Conservation (phyloP, 1,140 invertebrate species). For the Drosophila biarmipes region DNA sequence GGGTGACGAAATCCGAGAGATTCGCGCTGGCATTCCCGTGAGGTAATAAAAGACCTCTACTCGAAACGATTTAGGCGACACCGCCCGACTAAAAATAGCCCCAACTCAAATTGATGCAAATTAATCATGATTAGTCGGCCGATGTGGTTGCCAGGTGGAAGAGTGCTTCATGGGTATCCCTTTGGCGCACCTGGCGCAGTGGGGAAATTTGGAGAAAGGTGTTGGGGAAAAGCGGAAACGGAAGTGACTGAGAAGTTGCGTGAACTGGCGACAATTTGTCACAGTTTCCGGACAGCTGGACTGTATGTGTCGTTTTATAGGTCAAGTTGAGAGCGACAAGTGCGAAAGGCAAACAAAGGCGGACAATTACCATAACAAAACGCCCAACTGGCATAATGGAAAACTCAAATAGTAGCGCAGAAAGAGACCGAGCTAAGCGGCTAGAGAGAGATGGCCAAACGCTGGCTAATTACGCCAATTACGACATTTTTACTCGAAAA, state of each 20-base stretch:
- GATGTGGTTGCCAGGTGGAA: conserved; percentile 30
- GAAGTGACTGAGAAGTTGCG: conserved; percentile 38
- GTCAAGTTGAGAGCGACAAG: conserved; percentile 63
- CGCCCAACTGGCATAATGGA: conserved; percentile 51
- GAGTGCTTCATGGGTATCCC: conserved; percentile 24
- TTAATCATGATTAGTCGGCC: conserved; percentile 75
- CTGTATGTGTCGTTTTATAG: conserved; percentile 47
- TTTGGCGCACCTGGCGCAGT: conserved; percentile 48
- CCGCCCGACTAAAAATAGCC: conserved; percentile 64
- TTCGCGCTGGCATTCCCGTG: conserved; percentile 18
- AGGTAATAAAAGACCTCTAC: conserved; percentile 26
- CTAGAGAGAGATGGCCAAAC: conserved; percentile 42
- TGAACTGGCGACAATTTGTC: conserved; percentile 51
- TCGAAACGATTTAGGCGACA: conserved; percentile 12
- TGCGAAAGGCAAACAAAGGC: conserved; percentile 33
- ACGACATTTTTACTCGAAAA: conserved; percentile 57
- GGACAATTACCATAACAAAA: conserved; percentile 67
- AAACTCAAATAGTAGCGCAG: conserved; percentile 34
- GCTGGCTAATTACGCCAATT: conserved; percentile 75
- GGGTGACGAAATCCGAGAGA: conserved; percentile 26
- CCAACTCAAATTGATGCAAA: conserved; percentile 73
- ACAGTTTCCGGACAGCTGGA: conserved; percentile 8
- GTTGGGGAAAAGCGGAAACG: conserved; percentile 26
- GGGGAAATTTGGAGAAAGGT: not conserved
- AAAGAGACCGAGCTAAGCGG: conserved; percentile 22